Base-by-base conservation (phyloP, 2,888 invertebrate genomes). In the Parelbella ahira region DNA sequence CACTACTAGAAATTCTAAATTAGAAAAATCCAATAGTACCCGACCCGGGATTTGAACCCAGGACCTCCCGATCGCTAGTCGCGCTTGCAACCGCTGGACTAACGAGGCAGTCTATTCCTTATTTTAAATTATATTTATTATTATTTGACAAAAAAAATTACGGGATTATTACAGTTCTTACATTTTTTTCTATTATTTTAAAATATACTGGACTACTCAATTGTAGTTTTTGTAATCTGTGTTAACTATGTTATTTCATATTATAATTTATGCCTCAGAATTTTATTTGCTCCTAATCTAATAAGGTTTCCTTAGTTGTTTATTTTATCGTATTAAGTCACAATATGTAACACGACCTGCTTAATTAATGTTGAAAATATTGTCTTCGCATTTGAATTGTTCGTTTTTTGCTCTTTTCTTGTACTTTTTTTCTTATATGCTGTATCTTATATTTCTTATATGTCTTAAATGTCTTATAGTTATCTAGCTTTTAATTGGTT, bases 221-320 rank as follows among this genome's bases (percentile, higher is more conserved):
- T 68, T 68, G 65, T 68, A 52, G 56, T 63, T 67, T 68, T 69
- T 68, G 67, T 70, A 63, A 60, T 64, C 58, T 64, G 56, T 55
- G 45, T 66, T 76, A 77, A 69, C 74, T 74, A 62, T 78, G 73
- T 77, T 73, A 72, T 68, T 75, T 62, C 68, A 79, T 75, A 79
- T 82, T 77, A 78, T 66, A n/a, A n/a, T n/a, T n/a, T n/a, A n/a
- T n/a, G 63, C 61, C 56, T 66, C 62, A 62, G 60, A 63, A 69
- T 68, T 63, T 58, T 56, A 55, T 68, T 63, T 59, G 56, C 60
- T 51, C 53, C 63, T 59, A 70, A 69, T 60, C 21, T 33, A 23
- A 29, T 64, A 59, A 48, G 75, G 69, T 59, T 74, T 75, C 70
- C 55, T 68, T 70, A 69, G 52, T 65, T 59, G 20, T 34, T 39